Evolutionary conservation across 2,113 vertebrate species (phyloP), one percentile per base, ranked within the genome.

Genomic region (Capreolus pygargus): DNA sequence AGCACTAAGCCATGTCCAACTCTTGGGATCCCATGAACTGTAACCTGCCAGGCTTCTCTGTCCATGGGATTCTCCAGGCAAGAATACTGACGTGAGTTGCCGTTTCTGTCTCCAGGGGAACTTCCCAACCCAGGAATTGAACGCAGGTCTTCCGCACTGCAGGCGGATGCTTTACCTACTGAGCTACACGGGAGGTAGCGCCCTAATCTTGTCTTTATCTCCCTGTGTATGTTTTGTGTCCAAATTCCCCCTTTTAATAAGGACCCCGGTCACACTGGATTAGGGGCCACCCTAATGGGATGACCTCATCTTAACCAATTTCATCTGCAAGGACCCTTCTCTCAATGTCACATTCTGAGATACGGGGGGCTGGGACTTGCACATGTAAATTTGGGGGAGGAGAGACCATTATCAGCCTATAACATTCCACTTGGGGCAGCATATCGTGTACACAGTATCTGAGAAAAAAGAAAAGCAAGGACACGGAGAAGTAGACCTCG

Each of bases 291-390:
- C 17, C 17, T 23, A 30, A 2, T 5, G 17, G 11, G 36, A 39
- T 57, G 67, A 86, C 14, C 13, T 97, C 94, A 78, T 96, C 39
- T 85, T 76, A 89, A 60, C 50, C 78, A 52, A 79, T 57, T 61
- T 21, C 28, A 36, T 50, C 19, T 85, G 61, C 50, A 57, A 33
- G 43, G 25, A 50, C 43, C 27, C 21, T 67, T 15, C 57, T 95
- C 47, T 36, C 47, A 83, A 89, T 57, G 7, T 36, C 88, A 13
- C 45, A 33, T 57, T 70, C 79, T 86, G 55, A 50, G 28, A 15
- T 54, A 7, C 61, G 17, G 39, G 39, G 36, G 9, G 58, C 28
- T 90, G 47, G n/a, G 7, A 85, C 13, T 15, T 60, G 54, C 45
- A 78, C 23, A 36, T 61, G 23, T 55, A 36, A 36, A 61, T 55